Conservation (phyloP, 2,888 invertebrate species). For the Acheta domesticus region DNA sequence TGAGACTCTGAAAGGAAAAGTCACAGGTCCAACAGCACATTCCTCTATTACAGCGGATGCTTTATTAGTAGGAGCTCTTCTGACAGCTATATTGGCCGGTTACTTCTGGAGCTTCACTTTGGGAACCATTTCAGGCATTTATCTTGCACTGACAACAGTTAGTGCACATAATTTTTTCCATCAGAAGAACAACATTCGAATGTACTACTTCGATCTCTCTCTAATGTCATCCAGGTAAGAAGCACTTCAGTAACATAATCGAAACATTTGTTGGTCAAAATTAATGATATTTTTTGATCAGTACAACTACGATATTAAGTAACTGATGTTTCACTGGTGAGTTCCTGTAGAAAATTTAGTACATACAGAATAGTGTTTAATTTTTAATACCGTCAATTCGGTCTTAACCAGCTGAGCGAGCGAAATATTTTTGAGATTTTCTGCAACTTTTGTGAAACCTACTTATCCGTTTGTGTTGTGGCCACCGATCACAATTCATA, state of each 20-base stretch:
- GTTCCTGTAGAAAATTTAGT: too few species aligned
- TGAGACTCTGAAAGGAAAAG: slow-evolving; percentile 22
- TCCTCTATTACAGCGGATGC: slow-evolving; percentile 42
- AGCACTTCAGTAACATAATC: not conserved
- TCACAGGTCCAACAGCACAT: slow-evolving; percentile 24
- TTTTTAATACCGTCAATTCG: too few species aligned
- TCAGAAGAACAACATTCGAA: slow-evolving; percentile 69
- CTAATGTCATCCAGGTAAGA: slow-evolving; percentile 60
- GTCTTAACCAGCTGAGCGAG: too few species aligned
- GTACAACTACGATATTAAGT: too few species aligned
- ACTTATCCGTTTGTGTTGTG: too few species aligned
- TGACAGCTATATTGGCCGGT: slow-evolving; percentile 40
- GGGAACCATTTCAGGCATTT: slow-evolving; percentile 54
- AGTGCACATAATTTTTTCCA: slow-evolving; percentile 76
- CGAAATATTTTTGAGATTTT: too few species aligned
- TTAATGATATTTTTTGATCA: too few species aligned
- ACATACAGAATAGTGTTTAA: too few species aligned
- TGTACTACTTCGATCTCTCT: slow-evolving; percentile 71
- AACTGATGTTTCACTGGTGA: too few species aligned
- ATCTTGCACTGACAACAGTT: slow-evolving; percentile 58
- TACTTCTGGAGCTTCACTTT: slow-evolving; percentile 39
- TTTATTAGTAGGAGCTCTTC: slow-evolving; percentile 46
- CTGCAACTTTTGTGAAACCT: too few species aligned
- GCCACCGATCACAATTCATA: too few species aligned
- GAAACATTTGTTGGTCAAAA: not conserved